Evolutionary conservation across 1,140 invertebrate species (phyloP).

Genomic region (Colletes latitarsis): DNA sequence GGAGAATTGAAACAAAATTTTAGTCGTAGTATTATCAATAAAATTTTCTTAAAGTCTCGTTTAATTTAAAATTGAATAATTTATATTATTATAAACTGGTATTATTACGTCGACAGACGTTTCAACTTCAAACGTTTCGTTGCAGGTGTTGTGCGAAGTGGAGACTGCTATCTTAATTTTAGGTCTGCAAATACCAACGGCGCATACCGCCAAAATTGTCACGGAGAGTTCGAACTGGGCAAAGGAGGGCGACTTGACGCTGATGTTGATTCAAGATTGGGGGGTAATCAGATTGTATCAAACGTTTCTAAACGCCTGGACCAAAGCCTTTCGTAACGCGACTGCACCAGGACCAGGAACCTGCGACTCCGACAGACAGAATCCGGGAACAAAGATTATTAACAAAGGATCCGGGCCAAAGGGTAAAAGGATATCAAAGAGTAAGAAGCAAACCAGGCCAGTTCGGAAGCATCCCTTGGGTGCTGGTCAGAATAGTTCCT

Average conservation of each 20-base stretch:
- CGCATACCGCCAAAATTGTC: constrained; percentile 63
- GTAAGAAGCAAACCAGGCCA: constrained; percentile 43
- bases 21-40: no score
- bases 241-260: constrained; percentile 75
- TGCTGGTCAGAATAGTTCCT: constrained; percentile 48
- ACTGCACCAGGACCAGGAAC: constrained; percentile 70
- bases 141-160: constrained; percentile 80
- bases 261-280: constrained; percentile 79
- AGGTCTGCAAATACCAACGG: constrained; percentile 63
- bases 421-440: constrained; percentile 40
- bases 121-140: constrained; percentile 2
- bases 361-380: constrained; percentile 64
- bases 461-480: constrained; percentile 38
- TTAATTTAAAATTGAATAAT: no score
- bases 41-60: no score
- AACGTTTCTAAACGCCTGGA: constrained; percentile 78
- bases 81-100: background rate
- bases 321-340: constrained; percentile 72
- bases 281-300: constrained; percentile 77
- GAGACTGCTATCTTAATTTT: constrained; percentile 76
- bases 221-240: constrained; percentile 76
- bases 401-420: constrained; percentile 40
- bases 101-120: background rate
- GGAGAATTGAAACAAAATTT: no score
- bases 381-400: constrained; percentile 47